Conservation (phyloP, 2,113 vertebrate genomes). For the Pandion haliaetus region DNA sequence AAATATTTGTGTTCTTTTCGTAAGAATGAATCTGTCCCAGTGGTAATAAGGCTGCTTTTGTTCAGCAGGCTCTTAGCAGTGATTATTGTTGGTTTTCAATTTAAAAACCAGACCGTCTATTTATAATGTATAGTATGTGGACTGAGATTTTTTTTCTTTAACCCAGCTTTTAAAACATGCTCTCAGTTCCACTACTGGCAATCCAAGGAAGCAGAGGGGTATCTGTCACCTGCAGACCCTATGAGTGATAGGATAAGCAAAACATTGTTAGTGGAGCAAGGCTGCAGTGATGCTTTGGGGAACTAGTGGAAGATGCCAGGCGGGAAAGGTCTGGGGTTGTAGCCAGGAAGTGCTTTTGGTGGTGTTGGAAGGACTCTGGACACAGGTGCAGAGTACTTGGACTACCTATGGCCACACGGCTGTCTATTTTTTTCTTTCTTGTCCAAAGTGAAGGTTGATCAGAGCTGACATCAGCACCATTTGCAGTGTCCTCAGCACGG, state of each 20-base stretch:
- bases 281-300: not conserved
- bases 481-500: not conserved
- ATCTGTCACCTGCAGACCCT: not conserved
- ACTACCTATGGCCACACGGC: not conserved
- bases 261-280: not conserved
- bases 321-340: not conserved
- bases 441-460: not conserved
- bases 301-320: not conserved
- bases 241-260: not conserved
- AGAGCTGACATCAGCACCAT: not conserved
- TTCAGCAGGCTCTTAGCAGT: conserved; percentile 43
- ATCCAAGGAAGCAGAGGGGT: not conserved
- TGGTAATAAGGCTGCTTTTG: conserved; percentile 46
- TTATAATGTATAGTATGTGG: conserved; percentile 38
- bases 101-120: conserved; percentile 47
- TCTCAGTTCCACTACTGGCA: not conserved
- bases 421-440: not conserved
- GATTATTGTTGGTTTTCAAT: conserved; percentile 38
- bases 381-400: not conserved
- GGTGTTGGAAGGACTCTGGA: not conserved
- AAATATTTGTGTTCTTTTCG: conserved; percentile 29
- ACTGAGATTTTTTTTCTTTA: not conserved
- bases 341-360: not conserved
- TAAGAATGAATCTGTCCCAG: conserved; percentile 29
- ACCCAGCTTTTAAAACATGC: not conserved